phyloP scores from a whole-genome alignment of 1,140 invertebrate genomes.

The Brachionus koreanus region DNA sequence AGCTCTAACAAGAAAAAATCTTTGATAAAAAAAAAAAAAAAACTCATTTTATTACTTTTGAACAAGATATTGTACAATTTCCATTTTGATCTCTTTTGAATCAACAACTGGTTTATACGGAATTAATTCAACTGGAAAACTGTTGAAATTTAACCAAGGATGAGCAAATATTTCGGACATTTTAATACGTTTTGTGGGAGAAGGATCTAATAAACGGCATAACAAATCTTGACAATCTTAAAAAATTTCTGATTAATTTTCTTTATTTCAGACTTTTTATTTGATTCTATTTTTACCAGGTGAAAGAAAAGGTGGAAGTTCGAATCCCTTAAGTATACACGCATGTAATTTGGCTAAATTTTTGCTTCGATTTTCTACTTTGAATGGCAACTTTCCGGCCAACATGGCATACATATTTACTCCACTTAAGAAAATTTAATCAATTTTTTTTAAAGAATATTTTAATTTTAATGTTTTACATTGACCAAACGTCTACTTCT shows the following conservation, averaged over 20 bases:
- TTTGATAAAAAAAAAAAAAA: too few species aligned
- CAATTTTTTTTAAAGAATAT: neutral
- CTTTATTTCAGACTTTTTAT: neutral
- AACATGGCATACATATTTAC: constrained; percentile 46
- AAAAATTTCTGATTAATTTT: neutral
- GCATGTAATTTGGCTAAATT: constrained; percentile 51
- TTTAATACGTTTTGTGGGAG: constrained; percentile 48
- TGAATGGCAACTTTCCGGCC: constrained; percentile 42
- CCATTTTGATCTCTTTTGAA: constrained; percentile 6
- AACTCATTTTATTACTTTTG: too few species aligned
- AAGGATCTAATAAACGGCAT: constrained; percentile 48
- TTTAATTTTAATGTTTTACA: neutral
- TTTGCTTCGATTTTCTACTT: constrained; percentile 45
- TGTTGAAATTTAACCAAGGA: constrained; percentile 47
- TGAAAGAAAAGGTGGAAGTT: constrained; percentile 49
- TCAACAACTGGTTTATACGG: constrained; percentile 3
- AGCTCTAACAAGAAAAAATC: too few species aligned
- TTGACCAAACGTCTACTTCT: constrained; percentile 41
- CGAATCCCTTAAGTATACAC: constrained; percentile 50
- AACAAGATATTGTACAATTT: constrained; percentile 41
- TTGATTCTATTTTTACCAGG: constrained; percentile 46
- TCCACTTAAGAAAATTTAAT: constrained; percentile 43
- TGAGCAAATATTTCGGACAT: constrained; percentile 50
- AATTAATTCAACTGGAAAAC: constrained; percentile 36
- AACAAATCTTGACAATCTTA: constrained; percentile 51